These are phyloP conservation scores for Eupithecia insigniata DNA, from an alignment of 2,888 invertebrate species.

Conservation along the genomic window DNA sequence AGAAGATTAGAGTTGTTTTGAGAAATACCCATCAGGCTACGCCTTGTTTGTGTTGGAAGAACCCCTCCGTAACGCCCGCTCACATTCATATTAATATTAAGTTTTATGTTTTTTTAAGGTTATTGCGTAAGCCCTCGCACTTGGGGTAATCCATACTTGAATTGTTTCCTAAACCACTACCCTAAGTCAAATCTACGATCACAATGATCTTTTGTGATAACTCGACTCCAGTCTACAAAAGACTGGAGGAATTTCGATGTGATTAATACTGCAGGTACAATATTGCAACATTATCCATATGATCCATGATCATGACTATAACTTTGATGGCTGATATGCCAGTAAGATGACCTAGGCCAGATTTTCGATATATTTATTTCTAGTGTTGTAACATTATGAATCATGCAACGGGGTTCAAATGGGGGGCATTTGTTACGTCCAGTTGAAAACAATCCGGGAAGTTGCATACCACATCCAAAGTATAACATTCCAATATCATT, in stretches of 20 bases:
- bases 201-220: not conserved
- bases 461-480: slow-evolving; percentile 57
- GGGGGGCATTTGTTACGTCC: too few relatives aligned
- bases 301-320: too few relatives aligned
- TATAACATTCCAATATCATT: slow-evolving; percentile 41
- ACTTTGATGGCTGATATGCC: not conserved
- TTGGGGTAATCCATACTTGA: too few relatives aligned
- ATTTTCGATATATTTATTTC: not conserved
- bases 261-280: not conserved
- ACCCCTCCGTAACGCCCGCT: too few relatives aligned
- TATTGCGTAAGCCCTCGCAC: too few relatives aligned
- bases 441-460: slow-evolving; percentile 6
- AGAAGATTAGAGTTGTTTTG: not conserved
- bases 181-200: not conserved
- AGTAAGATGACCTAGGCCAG: not conserved
- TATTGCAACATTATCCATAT: not conserved
- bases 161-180: too few relatives aligned
- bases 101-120: too few relatives aligned
- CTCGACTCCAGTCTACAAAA: not conserved
- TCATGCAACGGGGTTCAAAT: too few relatives aligned
- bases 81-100: too few relatives aligned
- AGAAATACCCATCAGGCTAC: not conserved
- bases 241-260: not conserved
- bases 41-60: too few relatives aligned
- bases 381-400: not conserved